Evolutionary conservation across 2,797 vertebrate genomes (phyloP).

Genomic region (Glyptemys insculpta): DNA sequence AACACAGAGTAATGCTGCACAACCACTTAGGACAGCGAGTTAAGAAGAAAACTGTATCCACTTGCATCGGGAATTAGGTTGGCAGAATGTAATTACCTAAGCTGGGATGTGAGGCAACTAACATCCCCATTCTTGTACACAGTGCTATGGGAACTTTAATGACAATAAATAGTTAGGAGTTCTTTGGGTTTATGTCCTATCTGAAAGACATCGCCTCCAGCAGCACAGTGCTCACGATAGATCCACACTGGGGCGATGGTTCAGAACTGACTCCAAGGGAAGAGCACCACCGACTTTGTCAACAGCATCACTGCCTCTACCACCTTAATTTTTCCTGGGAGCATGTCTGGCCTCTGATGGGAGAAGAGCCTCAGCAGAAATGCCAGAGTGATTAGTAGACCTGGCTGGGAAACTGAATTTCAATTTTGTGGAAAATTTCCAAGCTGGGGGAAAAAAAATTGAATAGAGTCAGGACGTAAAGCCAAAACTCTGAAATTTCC

Average conservation of each 20-base stretch:
- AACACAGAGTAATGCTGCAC: constrained; percentile 22
- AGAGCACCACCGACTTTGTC: not conserved
- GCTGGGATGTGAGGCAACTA: not conserved
- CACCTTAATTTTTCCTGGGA: not conserved
- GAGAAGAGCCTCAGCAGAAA: not conserved
- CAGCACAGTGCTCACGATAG: not conserved
- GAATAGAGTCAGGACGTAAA: not conserved
- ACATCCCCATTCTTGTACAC: not conserved
- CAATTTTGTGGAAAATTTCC: not conserved
- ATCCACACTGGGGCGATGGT: not conserved
- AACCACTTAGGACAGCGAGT: not conserved
- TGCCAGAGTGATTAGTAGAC: constrained; percentile 19
- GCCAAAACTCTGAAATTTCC: not conserved
- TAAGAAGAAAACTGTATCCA: not conserved
- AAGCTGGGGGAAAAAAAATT: not conserved
- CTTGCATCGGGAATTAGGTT: not conserved
- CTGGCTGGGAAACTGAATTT: not conserved
- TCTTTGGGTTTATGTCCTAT: not conserved
- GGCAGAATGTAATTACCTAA: not conserved
- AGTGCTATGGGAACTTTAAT: not conserved
- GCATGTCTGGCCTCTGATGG: not conserved
- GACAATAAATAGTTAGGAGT: not conserved
- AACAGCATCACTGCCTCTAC: not conserved
- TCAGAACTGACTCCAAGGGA: not conserved
- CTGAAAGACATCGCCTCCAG: not conserved